Conservation (phyloP, 1,140 invertebrate genomes). For the Chironomus tepperi region DNA sequence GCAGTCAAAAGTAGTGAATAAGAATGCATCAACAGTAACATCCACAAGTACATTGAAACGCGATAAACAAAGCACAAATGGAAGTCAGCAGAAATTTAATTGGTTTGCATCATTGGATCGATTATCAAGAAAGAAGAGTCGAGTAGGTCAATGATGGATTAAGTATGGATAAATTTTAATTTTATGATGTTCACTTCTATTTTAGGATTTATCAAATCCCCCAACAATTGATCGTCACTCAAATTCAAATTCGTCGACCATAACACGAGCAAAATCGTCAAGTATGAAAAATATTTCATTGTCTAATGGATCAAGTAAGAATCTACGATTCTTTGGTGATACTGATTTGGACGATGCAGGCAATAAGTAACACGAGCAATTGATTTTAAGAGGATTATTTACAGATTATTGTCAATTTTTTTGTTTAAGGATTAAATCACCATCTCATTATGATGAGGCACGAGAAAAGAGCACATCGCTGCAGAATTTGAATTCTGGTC, state of each 20-base stretch:
- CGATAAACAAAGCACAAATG: constrained; percentile 30
- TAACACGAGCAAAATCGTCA: background rate
- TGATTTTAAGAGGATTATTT: too few species aligned
- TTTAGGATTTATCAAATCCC: background rate
- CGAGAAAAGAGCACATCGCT: constrained; percentile 41
- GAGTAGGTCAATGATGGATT: background rate
- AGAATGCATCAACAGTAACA: background rate
- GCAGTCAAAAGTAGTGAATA: background rate
- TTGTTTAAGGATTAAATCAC: background rate
- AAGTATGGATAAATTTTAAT: background rate
- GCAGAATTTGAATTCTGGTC: constrained; percentile 35
- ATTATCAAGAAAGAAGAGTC: constrained; percentile 47
- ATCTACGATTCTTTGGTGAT: constrained; percentile 70
- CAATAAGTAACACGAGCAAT: too few species aligned
- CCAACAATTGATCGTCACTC: background rate
- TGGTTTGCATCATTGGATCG: constrained; percentile 59
- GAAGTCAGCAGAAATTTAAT: constrained; percentile 35
- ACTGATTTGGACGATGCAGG: constrained; percentile 52
- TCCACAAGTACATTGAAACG: constrained; percentile 21
- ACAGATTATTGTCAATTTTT: background rate
- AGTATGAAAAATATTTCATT: constrained; percentile 25
- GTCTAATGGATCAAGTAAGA: constrained; percentile 47
- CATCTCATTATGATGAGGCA: constrained; percentile 6
- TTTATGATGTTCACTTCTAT: background rate
- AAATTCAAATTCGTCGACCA: background rate